phyloP scores from a whole-genome alignment of 2,797 vertebrate species.

The Eleutherodactylus coqui region DNA sequence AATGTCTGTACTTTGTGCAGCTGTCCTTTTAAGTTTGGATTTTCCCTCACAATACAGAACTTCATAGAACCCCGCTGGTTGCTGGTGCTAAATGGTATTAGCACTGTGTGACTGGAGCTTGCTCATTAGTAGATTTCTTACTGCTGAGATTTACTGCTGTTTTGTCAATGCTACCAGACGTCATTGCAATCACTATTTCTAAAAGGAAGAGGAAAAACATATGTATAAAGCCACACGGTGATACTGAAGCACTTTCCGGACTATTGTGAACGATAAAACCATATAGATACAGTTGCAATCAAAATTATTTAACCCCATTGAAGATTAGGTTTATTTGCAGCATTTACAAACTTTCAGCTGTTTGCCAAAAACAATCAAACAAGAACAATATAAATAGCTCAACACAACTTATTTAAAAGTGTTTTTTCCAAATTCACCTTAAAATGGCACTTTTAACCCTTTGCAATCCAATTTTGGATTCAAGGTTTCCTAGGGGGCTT shows the following conservation, averaged over 20 bases:
- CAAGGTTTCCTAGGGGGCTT: too few relatives aligned
- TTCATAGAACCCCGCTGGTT: constrained; percentile 41
- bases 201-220: neutral
- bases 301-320: too few relatives aligned
- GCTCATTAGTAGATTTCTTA: constrained; percentile 49
- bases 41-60: constrained; percentile 10
- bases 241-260: neutral
- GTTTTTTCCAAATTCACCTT: too few relatives aligned
- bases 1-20: neutral
- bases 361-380: too few relatives aligned
- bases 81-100: constrained; percentile 31
- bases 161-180: constrained; percentile 51
- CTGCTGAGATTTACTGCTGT: constrained; percentile 58
- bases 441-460: too few relatives aligned
- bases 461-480: too few relatives aligned
- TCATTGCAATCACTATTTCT: constrained; percentile 19
- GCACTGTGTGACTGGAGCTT: constrained; percentile 8
- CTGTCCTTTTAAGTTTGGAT: constrained; percentile 33
- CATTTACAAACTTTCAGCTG: too few relatives aligned
- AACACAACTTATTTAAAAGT: too few relatives aligned
- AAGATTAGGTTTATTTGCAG: too few relatives aligned
- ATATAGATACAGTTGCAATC: too few relatives aligned
- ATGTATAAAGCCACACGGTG: neutral
- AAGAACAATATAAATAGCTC: too few relatives aligned
- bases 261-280: neutral